phyloP scores from a whole-genome alignment of 2,888 invertebrate genomes.

The Meteorus cinctellus region DNA sequence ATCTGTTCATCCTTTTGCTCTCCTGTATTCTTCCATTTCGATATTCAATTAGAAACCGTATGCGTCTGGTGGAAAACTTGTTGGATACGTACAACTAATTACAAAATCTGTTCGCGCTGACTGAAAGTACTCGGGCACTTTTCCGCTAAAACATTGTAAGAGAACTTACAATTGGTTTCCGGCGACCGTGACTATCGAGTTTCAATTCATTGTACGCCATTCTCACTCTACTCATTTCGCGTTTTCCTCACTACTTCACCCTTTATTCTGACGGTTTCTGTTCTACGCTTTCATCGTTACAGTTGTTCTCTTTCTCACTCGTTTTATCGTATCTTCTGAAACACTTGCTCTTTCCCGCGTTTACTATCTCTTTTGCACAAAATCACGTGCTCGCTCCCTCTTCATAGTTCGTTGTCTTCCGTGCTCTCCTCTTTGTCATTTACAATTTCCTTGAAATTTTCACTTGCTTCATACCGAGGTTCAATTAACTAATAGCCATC shows the following conservation, averaged over 20 bases:
- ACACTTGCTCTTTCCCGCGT: constrained; percentile 35
- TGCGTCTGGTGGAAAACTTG: constrained; percentile 23
- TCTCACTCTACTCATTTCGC: constrained; percentile 25
- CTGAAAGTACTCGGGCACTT: constrained; percentile 38
- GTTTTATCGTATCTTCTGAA: constrained; percentile 23
- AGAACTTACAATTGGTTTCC: constrained; percentile 43
- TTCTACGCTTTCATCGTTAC: constrained; percentile 38
- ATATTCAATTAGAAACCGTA: constrained; percentile 32
- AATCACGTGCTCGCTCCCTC: not conserved
- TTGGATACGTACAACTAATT: constrained; percentile 39
- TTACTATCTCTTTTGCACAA: constrained; percentile 9
- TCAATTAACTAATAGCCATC: constrained; percentile 39
- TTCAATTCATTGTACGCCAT: constrained; percentile 38
- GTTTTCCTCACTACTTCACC: constrained; percentile 12
- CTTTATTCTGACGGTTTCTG: not conserved
- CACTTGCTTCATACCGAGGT: constrained; percentile 25
- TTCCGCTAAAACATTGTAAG: constrained; percentile 42
- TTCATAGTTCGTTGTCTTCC: constrained; percentile 4
- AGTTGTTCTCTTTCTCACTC: constrained; percentile 40
- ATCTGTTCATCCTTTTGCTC: not conserved
- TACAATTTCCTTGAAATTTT: constrained; percentile 33
- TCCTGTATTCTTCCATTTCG: not conserved
- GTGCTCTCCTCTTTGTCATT: constrained; percentile 34
- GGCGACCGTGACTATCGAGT: constrained; percentile 41
- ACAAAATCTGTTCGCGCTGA: constrained; percentile 40